Conservation (phyloP, 2,888 invertebrate genomes). For the Acanthopleura granulata region DNA sequence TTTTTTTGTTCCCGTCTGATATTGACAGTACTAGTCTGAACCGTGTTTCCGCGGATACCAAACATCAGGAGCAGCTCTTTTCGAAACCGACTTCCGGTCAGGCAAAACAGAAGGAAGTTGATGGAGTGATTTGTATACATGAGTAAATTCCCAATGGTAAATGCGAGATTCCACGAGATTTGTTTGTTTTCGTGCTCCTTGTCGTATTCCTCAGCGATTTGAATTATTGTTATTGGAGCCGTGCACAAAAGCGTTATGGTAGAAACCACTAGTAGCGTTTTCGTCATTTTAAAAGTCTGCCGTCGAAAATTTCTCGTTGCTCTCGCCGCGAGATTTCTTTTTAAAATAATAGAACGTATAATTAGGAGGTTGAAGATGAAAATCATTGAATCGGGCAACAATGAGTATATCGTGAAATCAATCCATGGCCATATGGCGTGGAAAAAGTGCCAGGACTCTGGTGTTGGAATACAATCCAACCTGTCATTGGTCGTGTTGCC, state of each 20-base stretch:
- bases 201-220: constrained; percentile 13
- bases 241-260: constrained; percentile 8
- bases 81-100: constrained; percentile 14
- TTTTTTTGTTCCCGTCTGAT: background rate
- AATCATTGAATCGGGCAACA: constrained; percentile 2
- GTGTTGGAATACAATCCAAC: background rate
- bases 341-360: background rate
- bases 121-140: constrained; percentile 15
- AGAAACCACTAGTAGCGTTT: background rate
- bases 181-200: background rate
- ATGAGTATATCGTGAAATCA: constrained; percentile 2
- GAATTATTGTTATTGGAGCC: constrained; percentile 3
- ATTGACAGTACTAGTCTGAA: background rate
- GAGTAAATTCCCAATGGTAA: constrained; percentile 11
- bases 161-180: constrained; percentile 6
- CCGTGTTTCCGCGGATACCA: background rate
- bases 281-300: constrained; percentile 11
- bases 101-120: background rate
- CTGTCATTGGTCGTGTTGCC: background rate
- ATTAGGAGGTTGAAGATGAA: background rate
- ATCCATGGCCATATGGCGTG: constrained; percentile 13
- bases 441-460: background rate
- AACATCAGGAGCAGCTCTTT: background rate
- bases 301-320: constrained; percentile 1
- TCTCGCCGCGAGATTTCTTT: background rate